These are phyloP conservation scores for Erpornis zantholeuca DNA, from an alignment of 2,113 vertebrate species.

Conservation along the genomic window DNA sequence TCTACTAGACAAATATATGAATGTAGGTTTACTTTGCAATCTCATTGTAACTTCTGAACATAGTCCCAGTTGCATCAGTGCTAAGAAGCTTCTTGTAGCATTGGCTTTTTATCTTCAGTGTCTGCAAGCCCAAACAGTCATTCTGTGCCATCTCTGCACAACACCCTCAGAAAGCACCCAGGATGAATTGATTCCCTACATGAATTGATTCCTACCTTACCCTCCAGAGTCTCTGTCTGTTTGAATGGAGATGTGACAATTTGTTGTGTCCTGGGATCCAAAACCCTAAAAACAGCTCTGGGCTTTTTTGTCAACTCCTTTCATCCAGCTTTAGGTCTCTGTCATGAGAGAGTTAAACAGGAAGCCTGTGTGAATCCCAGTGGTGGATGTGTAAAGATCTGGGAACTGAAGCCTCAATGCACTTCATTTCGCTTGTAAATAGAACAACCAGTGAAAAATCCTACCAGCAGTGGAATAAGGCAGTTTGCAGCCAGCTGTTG, in stretches of 20 bases:
- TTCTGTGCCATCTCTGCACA: neutral
- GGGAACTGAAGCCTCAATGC: rapidly evolving
- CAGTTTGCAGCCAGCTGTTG: neutral
- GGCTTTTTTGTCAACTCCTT: neutral
- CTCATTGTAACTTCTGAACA: neutral
- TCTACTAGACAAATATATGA: neutral
- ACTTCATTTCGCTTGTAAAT: neutral
- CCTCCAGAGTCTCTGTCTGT: neutral
- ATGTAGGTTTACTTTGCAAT: neutral
- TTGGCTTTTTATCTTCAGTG: neutral
- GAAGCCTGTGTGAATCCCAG: neutral
- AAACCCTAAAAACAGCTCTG: neutral
- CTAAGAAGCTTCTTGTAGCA: neutral
- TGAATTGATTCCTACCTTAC: neutral
- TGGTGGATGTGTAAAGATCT: neutral
- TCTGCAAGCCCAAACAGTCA: neutral
- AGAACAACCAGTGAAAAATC: neutral
- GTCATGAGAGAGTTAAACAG: neutral
- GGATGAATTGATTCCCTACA: neutral
- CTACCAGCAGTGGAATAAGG: neutral
- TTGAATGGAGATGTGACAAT: neutral
- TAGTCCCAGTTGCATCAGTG: neutral
- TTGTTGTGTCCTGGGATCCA: neutral
- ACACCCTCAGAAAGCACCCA: neutral
- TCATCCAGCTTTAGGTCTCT: neutral